These are phyloP conservation scores for Napeogenes inachia DNA, from an alignment of 2,888 invertebrate species.

Conservation along the genomic window DNA sequence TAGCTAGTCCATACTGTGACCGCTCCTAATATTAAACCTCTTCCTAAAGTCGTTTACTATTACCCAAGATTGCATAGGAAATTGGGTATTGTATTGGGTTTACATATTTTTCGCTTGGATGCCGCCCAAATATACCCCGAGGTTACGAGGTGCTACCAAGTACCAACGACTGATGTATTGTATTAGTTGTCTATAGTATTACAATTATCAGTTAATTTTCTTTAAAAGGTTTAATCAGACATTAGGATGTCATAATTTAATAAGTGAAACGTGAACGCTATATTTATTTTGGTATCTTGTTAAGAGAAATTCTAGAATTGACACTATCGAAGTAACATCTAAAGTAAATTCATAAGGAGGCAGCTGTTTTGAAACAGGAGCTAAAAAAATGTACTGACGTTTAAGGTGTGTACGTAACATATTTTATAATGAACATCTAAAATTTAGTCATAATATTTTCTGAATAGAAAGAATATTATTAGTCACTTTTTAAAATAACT, in stretches of 20 bases:
- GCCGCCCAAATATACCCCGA: conserved; percentile 37
- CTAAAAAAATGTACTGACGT: not conserved
- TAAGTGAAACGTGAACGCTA: too few species aligned
- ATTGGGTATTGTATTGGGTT: conserved; percentile 42
- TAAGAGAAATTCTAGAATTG: not conserved
- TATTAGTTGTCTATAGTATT: too few species aligned
- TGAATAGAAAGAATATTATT: too few species aligned
- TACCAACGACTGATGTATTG: too few species aligned
- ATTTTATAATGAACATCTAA: too few species aligned
- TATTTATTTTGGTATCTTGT: not conserved
- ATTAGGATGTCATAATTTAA: too few species aligned
- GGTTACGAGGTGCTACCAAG: conserved; percentile 24
- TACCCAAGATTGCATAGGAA: conserved; percentile 34
- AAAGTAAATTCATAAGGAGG: not conserved
- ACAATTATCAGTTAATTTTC: too few species aligned
- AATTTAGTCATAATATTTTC: too few species aligned
- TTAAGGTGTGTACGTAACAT: not conserved
- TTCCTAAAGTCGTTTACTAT: conserved; percentile 29
- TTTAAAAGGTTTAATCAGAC: too few species aligned
- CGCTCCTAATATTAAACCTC: conserved; percentile 15
- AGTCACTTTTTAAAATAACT: too few species aligned
- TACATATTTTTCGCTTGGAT: conserved; percentile 43
- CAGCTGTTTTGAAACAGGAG: not conserved
- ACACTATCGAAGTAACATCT: not conserved
- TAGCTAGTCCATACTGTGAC: not conserved